Base-by-base conservation (phyloP, 1,140 invertebrate genomes). In the Hypothenemus hampei region DNA sequence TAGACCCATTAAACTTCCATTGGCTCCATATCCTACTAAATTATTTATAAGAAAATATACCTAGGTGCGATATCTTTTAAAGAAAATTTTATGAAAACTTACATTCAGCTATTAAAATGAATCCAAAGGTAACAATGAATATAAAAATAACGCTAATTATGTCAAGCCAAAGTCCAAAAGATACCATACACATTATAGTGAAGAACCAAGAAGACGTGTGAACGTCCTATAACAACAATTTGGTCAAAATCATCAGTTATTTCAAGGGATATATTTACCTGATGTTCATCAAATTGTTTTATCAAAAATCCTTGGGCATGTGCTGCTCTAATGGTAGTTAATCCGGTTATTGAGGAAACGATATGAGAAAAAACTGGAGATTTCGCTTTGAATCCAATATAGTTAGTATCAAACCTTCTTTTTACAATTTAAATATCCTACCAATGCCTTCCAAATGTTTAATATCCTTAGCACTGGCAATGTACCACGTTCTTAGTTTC, bases 121-220 rank as follows among this genome's bases (percentile, higher is more conserved):
- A 91, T 35, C 84, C 83, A 62, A 82, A 88, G 6, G 80, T 83
- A 10, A 86, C 82, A 36, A 82, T 69, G 0, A 81, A 74, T 8
- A 93, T 75, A 52, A 83, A 84, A 6, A 76, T 40, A 5, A 84
- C 77, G 54, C 85, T 89, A 1, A 91, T 77, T 48, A 84, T 75
- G 68, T 93, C 89, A 22, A 93, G 68, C 75, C 85, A 85, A 24
- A 93, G 80, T 0, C 87, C 87, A 66, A 94, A 89, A 59, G 88
- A 86, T 16, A 86, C 77, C 57, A 81, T 84, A 1, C 84, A 79
- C 7, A 82, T 74, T 3, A 93, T 72, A 47, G 85, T 87, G 33
- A 91, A 71, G 64, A 82, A 90, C 77, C 82, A 67, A 13, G 65
- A 58, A 1, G 66, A 65, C 0, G 65, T 65, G 31, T 68, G 65